Evolutionary conservation across 1,140 invertebrate species (phyloP).

Genomic region (Drosophila takahashii): DNA sequence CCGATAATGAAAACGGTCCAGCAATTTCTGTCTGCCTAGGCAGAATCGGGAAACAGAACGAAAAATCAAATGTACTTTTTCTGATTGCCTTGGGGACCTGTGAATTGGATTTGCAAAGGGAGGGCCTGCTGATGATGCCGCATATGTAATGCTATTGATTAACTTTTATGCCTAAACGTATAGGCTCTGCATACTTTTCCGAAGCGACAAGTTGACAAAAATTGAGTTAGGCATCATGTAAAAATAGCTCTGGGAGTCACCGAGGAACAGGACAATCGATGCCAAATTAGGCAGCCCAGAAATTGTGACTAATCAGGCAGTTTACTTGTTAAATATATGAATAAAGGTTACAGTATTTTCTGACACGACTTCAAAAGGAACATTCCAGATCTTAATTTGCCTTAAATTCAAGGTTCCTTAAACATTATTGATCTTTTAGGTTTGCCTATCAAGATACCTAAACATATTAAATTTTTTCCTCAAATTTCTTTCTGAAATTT

Average conservation of each 20-base stretch:
- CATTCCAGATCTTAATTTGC: too few relatives aligned
- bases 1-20: conserved; percentile 74
- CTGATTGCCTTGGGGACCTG: conserved; percentile 77
- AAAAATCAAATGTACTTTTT: conserved; percentile 78
- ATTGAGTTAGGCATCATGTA: conserved; percentile 61
- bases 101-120: conserved; percentile 44
- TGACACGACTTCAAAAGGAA: too few relatives aligned
- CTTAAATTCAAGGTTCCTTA: too few relatives aligned
- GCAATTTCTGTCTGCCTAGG: conserved; percentile 29
- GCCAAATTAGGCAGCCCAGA: conserved; percentile 13
- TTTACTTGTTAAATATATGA: background rate
- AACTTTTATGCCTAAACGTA: conserved; percentile 58
- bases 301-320: background rate
- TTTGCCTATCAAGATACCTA: too few relatives aligned
- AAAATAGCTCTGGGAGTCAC: conserved; percentile 21
- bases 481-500: background rate
- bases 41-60: conserved; percentile 34
- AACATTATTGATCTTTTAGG: background rate
- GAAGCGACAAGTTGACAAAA: conserved; percentile 70
- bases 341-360: background rate
- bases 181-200: conserved; percentile 64
- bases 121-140: conserved; percentile 41
- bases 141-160: conserved; percentile 76
- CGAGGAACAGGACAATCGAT: conserved; percentile 14
- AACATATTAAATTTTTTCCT: background rate